Evolutionary conservation across 92 coral and sea anemone species (phyloP), one percentile per base, ranked within the genome.

Genomic region (Zoanthus sansibaricus): DNA sequence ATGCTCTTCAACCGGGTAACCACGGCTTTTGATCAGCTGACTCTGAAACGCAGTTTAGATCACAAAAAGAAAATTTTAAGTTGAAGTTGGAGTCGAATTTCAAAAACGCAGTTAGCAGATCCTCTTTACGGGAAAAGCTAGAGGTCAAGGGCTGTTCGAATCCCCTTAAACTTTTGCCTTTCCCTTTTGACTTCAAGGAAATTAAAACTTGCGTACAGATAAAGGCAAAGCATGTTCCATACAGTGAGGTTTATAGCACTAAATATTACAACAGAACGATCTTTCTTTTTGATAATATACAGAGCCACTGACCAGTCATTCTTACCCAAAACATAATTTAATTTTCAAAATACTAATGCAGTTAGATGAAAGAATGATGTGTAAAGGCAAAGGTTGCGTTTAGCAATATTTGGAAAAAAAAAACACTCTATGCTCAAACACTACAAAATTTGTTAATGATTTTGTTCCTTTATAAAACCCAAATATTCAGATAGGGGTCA

Each of bases 1-100:
- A 75, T 96, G 98, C 76, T 96, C 95, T 85, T 96, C 98, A 3
- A 94, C 95, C 7, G 95, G 91, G 76, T 94, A 96, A 14, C 98
- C 98, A 56, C 97, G 93, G 86, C 90, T 90, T 33, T 73, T 83
- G 55, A 96, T 96, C 73, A 96, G 86, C 83, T 96, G 92, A 71
- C 92, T 96, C 98, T 96, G 48, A 12, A 32, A 48, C 21, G 69
- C 9, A 49, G 9, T 49, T 49, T 49, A 49, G 12, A 49, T 49
- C 54, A 49, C 8, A 6, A 7, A 49, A 49, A 1, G 54, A 49
- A 49, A 49, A 49, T 49, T 49, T 49, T 49, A 49, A 49, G 55
- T 7, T 49, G 9, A 49, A 11, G 55, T 49, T 48, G 52, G 9
- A 5, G 52, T 48, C 25, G 25, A 25, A 25, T 25, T 25, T 25